A percentile compares a stretch with the other conserved stretches of the same genome.
phyloP scores from a whole-genome alignment of 2,888 invertebrate species.

The Brenthis hecate region DNA sequence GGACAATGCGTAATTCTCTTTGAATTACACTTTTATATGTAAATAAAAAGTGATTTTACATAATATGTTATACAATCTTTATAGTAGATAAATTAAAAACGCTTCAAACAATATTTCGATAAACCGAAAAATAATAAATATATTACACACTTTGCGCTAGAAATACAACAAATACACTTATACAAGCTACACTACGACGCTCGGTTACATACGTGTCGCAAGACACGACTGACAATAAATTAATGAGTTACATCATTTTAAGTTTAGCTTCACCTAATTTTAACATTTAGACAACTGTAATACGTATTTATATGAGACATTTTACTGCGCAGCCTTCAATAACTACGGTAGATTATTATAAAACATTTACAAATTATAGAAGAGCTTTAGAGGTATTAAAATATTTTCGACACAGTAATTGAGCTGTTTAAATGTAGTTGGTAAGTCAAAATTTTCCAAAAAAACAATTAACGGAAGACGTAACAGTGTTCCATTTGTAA shows the following conservation, averaged over 20 bases:
- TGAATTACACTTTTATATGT: conserved; percentile 24
- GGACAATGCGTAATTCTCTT: conserved; percentile 21
- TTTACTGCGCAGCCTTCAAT: conserved; percentile 41
- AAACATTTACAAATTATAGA: not conserved
- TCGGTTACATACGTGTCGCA: conserved; percentile 49
- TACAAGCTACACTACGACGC: conserved; percentile 67
- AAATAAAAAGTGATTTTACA: conserved; percentile 38
- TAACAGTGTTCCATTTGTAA: no score
- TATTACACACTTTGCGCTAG: conserved; percentile 69
- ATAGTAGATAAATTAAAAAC: conserved; percentile 36
- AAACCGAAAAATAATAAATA: conserved; percentile 59
- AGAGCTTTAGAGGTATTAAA: not conserved
- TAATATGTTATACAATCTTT: conserved; percentile 34
- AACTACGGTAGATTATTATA: conserved; percentile 10
- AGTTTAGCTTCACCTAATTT: conserved; percentile 51
- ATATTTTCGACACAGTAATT: no score
- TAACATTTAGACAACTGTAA: conserved; percentile 47
- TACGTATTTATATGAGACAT: conserved; percentile 26
- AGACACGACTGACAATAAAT: conserved; percentile 56
- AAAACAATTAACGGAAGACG: no score
- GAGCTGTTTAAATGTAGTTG: no score
- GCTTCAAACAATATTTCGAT: conserved; percentile 58
- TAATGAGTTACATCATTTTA: conserved; percentile 49
- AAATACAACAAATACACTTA: conserved; percentile 75
- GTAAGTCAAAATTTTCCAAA: no score